A percentile compares a stretch with the other conserved stretches of the same genome.
These are phyloP conservation scores for Mus spicilegus DNA, from an alignment of 2,113 vertebrate species.

Conservation along the genomic window DNA sequence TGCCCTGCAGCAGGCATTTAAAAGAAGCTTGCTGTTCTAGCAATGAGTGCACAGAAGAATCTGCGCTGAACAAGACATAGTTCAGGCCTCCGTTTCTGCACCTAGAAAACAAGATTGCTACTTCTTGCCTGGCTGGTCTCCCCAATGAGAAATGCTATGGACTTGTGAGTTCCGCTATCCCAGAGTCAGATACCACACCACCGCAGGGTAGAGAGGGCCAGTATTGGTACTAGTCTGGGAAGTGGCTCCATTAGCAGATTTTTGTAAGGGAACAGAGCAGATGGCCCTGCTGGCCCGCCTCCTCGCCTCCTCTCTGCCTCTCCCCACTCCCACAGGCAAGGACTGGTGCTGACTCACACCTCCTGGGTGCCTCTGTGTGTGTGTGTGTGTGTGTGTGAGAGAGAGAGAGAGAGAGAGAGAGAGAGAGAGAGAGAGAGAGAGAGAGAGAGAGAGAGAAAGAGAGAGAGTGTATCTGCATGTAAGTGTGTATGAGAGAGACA, in stretches of 20 bases:
- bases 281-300: conserved; percentile 60
- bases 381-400: background rate
- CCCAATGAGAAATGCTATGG: background rate
- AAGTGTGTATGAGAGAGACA: background rate
- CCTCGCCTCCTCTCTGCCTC: background rate
- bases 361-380: background rate
- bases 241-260: conserved; percentile 60
- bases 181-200: background rate
- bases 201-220: background rate
- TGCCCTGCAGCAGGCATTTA: no score
- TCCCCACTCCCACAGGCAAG: background rate
- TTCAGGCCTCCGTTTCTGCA: background rate
- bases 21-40: background rate
- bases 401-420: background rate
- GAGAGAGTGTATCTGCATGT: background rate
- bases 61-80: background rate
- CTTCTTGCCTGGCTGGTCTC: background rate
- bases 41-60: background rate
- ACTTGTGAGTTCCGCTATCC: background rate
- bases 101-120: background rate
- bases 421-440: background rate
- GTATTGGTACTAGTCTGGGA: conserved; percentile 29
- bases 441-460: background rate
- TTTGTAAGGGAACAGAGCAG: conserved; percentile 20
- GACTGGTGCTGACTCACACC: conserved; percentile 35